Percentiles rank a stretch among this genome's conserved stretches.
phyloP scores from a whole-genome alignment of 2,888 invertebrate species.

The Phyllotreta striolata region DNA sequence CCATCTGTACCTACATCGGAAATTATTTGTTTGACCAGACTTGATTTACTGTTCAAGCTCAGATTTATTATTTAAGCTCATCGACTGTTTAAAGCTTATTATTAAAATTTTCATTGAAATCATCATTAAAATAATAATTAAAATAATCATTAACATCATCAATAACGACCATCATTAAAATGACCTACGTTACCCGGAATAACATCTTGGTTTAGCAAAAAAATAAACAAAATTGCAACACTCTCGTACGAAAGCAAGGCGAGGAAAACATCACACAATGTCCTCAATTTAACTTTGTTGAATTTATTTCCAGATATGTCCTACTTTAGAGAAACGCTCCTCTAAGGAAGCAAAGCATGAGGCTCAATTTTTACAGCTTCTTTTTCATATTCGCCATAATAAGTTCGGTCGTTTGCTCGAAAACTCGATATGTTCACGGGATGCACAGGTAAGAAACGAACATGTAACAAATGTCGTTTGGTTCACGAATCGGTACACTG shows the following conservation, averaged over 20 bases:
- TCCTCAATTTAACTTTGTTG: background rate
- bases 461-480: background rate
- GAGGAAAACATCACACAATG: no score
- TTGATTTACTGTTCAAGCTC: no score
- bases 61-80: no score
- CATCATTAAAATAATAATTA: no score
- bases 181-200: no score
- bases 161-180: no score
- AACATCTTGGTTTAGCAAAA: background rate
- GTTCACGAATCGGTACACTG: slow-evolving; percentile 3
- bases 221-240: background rate
- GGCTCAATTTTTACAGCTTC: slow-evolving; percentile 31
- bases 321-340: background rate
- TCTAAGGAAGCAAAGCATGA: slow-evolving; percentile 33
- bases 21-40: no score
- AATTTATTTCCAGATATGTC: slow-evolving; percentile 23
- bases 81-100: no score
- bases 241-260: no score
- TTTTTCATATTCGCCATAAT: slow-evolving; percentile 36
- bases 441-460: slow-evolving; percentile 21
- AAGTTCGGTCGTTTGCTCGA: slow-evolving; percentile 29
- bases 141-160: no score
- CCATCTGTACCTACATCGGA: no score
- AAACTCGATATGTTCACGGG: slow-evolving; percentile 31
- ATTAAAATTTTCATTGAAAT: no score